Conservation (phyloP, 2,888 invertebrate genomes). For the Yponomeuta evonymella region DNA sequence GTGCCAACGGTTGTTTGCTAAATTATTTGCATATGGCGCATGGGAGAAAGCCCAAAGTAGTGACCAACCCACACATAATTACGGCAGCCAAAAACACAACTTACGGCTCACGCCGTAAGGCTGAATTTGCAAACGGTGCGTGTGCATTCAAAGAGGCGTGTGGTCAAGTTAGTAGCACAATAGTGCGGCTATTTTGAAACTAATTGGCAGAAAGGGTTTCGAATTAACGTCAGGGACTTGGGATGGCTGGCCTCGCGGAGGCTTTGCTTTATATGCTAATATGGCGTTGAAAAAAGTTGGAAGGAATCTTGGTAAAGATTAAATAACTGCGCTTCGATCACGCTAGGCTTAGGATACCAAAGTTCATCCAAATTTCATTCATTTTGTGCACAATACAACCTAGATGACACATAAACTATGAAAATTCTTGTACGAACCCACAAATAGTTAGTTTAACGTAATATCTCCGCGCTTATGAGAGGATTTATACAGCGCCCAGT, state of each 20-base stretch:
- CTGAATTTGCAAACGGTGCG: background rate
- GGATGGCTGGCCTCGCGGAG: slow-evolving; percentile 50
- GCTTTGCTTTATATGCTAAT: slow-evolving; percentile 7
- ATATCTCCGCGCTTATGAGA: too few relatives aligned
- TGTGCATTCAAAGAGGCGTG: slow-evolving; percentile 52
- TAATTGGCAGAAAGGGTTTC: slow-evolving; percentile 76
- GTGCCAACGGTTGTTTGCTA: background rate
- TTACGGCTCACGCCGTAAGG: background rate
- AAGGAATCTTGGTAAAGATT: background rate
- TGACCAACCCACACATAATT: slow-evolving; percentile 40
- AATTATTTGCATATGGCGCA: background rate
- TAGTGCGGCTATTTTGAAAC: slow-evolving; percentile 74
- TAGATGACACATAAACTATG: too few relatives aligned
- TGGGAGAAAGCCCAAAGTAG: slow-evolving; percentile 31
- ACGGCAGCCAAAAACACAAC: background rate
- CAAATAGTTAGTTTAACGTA: too few relatives aligned
- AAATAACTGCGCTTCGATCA: background rate
- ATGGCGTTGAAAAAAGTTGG: background rate
- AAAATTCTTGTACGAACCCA: too few relatives aligned
- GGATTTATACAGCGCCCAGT: too few relatives aligned
- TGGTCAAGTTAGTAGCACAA: slow-evolving; percentile 62
- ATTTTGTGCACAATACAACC: too few relatives aligned
- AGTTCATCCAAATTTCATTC: too few relatives aligned
- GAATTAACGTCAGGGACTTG: slow-evolving; percentile 71
- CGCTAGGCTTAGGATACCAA: background rate